Base-by-base conservation (phyloP, 2,113 vertebrate species). In the Hylia prasina region DNA sequence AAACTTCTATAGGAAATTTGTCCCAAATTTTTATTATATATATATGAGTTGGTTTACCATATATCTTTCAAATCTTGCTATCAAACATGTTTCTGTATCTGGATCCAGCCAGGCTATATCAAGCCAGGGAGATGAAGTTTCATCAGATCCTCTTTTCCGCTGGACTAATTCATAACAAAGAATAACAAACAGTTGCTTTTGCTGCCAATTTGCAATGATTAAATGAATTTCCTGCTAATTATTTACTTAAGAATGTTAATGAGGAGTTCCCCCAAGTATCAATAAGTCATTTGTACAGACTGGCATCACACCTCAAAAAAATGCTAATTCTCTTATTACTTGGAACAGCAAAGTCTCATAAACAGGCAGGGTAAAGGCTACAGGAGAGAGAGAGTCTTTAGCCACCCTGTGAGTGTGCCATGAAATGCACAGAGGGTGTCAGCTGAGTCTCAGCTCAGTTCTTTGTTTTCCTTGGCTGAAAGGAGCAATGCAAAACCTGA, bases 321-420 rank as follows among this genome's bases (percentile, higher is more conserved):
- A 64, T 6, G 23, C 13, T 40, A 57, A 20, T 82, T 56, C 18
- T 68, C 30, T 51, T 65, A 37, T 80, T 69, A 31, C 15, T 64
- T 71, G 40, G 45, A 89, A 31, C 13, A 72, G 21, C 10, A 42
- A 71, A 66, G 33, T 60, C 25, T 58, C n/a, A 19, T 28, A 31
- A 80, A 42, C 9, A 31, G 39, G 22, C 27, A 35, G 14, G 9
- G 28, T 42, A 8, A 2, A n/a, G 39, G 12, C 51, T 77, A 11
- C 33, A 61, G 56, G 39, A 84, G 22, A 8, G 23, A 50, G 16
- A 61, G 6, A 13, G 13, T 53, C 61, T 61, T 50, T 30, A 80
- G n/a, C 18, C 22, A 44, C 27, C 3, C 40, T 2, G 1, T 39
- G n/a, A 78, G 21, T 1, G 0, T 37, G 40, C 14, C 0, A 2